A percentile compares a stretch with the other conserved stretches of the same genome.
phyloP scores from a whole-genome alignment of 2,113 vertebrate species.

The Chauna torquata region DNA sequence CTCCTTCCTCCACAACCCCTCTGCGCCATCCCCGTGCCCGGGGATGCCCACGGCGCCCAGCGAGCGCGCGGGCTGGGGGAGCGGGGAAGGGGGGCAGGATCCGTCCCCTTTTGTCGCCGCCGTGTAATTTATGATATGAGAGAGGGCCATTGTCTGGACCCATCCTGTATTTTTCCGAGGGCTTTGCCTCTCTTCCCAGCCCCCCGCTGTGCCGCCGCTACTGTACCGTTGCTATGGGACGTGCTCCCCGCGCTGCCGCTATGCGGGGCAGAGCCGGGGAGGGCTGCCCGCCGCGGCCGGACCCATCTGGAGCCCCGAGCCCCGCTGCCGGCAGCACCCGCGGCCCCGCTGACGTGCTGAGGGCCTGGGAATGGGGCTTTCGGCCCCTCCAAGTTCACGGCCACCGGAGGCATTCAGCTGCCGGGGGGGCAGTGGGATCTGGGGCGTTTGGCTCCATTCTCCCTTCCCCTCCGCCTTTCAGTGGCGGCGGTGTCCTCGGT shows the following conservation, averaged over 20 bases:
- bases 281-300: not conserved
- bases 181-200: constrained; percentile 74
- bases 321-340: constrained; percentile 11
- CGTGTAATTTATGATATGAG: constrained; percentile 75
- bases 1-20: not conserved
- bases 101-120: not conserved
- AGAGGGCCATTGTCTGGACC: constrained; percentile 50
- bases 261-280: constrained; percentile 49
- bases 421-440: not conserved
- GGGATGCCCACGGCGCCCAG: not conserved
- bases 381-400: constrained; percentile 62
- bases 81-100: not conserved
- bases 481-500: constrained; percentile 39
- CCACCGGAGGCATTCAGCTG: constrained; percentile 65
- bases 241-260: constrained; percentile 23
- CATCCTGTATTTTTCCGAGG: constrained; percentile 62
- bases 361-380: constrained; percentile 72
- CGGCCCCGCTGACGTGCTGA: constrained; percentile 54
- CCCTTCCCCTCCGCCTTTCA: constrained; percentile 48
- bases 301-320: constrained; percentile 68
- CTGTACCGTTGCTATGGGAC: constrained; percentile 78
- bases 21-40: fast-evolving
- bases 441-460: constrained; percentile 24
- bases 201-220: constrained; percentile 67
- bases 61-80: not conserved